Evolutionary conservation across 2,888 invertebrate species (phyloP).

Genomic region (Rhaphigaster nebulosa): DNA sequence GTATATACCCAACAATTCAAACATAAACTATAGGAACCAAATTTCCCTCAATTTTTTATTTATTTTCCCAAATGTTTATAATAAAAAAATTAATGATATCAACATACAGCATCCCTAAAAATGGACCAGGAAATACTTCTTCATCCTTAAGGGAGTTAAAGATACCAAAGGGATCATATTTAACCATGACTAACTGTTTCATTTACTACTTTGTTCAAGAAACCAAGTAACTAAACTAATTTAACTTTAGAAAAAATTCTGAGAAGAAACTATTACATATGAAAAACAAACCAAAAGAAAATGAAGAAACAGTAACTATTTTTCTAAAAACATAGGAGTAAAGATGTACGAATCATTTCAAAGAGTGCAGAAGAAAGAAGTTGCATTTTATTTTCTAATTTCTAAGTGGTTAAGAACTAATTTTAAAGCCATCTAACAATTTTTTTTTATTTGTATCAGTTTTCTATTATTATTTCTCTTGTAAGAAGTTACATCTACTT

Average conservation of each 20-base stretch:
- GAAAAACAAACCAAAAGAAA: background rate
- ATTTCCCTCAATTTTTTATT: background rate
- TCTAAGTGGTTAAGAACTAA: constrained; percentile 26
- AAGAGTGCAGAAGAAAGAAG: constrained; percentile 30
- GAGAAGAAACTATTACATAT: constrained; percentile 19
- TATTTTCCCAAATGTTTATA: background rate
- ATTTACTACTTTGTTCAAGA: background rate
- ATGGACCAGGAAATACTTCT: background rate
- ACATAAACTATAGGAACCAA: background rate
- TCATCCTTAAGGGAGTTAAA: background rate
- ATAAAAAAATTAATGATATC: background rate
- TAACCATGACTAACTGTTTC: background rate
- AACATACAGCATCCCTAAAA: background rate
- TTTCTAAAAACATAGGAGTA: background rate
- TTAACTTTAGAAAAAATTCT: constrained; percentile 1
- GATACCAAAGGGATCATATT: background rate
- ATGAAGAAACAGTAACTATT: constrained; percentile 23
- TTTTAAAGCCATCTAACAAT: constrained; percentile 28
- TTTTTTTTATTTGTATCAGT: background rate
- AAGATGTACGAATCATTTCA: constrained; percentile 11
- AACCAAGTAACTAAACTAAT: background rate
- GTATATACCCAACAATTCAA: too few species aligned
- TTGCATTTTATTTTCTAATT: constrained; percentile 38
- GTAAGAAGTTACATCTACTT: constrained; percentile 6
- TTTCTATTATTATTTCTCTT: constrained; percentile 7